Conservation (phyloP, 53 echinoderm and acorn worm genomes). For the Henricia sp. region DNA sequence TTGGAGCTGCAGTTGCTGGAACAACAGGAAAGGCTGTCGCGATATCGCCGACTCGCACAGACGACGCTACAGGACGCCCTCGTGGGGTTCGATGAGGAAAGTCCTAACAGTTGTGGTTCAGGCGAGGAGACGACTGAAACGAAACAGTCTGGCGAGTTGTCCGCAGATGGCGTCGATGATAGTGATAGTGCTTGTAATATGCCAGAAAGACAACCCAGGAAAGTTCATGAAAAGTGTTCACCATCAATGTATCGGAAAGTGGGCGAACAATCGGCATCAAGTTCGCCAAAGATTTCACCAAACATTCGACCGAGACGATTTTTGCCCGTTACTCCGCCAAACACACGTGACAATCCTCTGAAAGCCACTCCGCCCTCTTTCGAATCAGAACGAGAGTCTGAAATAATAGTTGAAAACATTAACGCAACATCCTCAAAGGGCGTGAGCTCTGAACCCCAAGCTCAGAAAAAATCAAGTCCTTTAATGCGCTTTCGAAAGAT, state of each 20-base stretch:
- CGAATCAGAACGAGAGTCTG: too few species aligned
- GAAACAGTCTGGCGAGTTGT: too few species aligned
- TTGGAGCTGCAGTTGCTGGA: constrained; percentile 73
- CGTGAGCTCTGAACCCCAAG: not conserved
- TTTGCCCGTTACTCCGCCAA: constrained; percentile 18
- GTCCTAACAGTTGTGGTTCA: not conserved
- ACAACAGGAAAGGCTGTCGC: constrained; percentile 69
- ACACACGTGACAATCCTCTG: not conserved
- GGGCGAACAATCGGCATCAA: not conserved
- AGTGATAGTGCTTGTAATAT: not conserved
- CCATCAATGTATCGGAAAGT: not conserved
- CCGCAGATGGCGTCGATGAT: not conserved
- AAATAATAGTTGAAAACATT: too few species aligned
- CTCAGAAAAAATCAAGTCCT: constrained; percentile 18
- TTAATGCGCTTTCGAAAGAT: constrained; percentile 12
- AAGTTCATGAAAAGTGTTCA: not conserved
- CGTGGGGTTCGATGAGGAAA: constrained; percentile 19
- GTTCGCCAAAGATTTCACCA: not conserved
- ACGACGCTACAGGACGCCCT: constrained; percentile 56
- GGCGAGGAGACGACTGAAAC: too few species aligned
- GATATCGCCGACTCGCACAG: constrained; percentile 61
- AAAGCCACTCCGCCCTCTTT: not conserved
- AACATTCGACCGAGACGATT: not conserved
- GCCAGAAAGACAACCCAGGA: not conserved
- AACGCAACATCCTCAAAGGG: too few species aligned